phyloP scores from a whole-genome alignment of 2,888 invertebrate genomes.

The Vesta saturnalis region DNA sequence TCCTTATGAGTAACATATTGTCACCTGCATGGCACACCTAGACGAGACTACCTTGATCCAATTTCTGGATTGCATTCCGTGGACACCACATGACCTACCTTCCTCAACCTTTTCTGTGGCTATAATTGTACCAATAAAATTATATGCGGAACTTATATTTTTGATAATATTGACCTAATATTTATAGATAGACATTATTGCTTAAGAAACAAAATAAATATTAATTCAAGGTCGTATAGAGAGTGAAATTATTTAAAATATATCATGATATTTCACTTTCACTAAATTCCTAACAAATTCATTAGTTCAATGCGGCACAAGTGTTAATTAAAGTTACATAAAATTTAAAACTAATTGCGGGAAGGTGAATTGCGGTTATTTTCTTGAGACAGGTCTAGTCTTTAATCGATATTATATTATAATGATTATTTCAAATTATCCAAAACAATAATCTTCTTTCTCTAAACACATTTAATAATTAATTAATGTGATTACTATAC shows the following conservation, averaged over 20 bases:
- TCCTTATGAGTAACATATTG: conserved; percentile 25
- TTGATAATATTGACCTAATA: too few relatives aligned
- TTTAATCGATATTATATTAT: too few relatives aligned
- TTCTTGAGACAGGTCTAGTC: neutral
- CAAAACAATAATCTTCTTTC: too few relatives aligned
- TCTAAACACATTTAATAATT: too few relatives aligned
- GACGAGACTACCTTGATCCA: conserved; percentile 38
- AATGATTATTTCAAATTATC: too few relatives aligned
- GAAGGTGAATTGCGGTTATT: neutral
- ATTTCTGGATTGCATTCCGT: conserved; percentile 34
- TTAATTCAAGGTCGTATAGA: conserved; percentile 6
- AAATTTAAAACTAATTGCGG: conserved; percentile 11
- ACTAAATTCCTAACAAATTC: conserved; percentile 23
- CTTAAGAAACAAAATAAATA: neutral
- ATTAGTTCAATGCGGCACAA: conserved; percentile 21
- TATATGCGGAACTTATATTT: too few relatives aligned
- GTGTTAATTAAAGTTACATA: conserved; percentile 11
- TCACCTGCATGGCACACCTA: conserved; percentile 31
- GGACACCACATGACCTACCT: conserved; percentile 28
- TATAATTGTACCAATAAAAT: neutral
- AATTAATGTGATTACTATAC: too few relatives aligned
- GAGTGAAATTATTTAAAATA: neutral
- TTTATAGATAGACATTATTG: neutral
- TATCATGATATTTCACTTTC: conserved; percentile 21
- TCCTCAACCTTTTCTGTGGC: conserved; percentile 8